A percentile compares a stretch with the other conserved stretches of the same genome.
Conservation (phyloP, 92 coral and sea anemone genomes). For the Micromussa lordhowensis region DNA sequence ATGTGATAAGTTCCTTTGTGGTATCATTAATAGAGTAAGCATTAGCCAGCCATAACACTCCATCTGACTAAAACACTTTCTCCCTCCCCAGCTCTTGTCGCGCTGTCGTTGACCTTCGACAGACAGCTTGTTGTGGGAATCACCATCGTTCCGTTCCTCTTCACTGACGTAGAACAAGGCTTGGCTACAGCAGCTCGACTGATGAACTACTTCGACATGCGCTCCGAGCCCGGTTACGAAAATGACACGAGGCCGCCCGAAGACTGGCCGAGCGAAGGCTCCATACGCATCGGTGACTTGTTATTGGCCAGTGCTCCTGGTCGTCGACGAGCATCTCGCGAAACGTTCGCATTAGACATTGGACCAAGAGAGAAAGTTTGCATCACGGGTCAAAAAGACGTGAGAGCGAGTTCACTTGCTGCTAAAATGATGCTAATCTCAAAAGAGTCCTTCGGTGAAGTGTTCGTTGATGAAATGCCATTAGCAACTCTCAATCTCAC, state of each 20-base stretch:
- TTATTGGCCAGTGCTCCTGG: conserved; percentile 1
- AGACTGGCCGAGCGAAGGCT: conserved; percentile 57
- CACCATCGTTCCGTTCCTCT: conserved; percentile 5
- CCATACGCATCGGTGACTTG: conserved; percentile 7
- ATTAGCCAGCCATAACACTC: neutral
- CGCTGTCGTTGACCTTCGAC: conserved; percentile 32
- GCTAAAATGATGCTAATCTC: conserved; percentile 36
- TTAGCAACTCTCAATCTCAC: conserved; percentile 32
- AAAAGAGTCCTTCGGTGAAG: conserved; percentile 20
- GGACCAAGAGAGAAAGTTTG: conserved; percentile 49
- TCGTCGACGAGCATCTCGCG: conserved; percentile 5
- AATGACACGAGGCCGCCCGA: conserved; percentile 52
- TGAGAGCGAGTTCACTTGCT: conserved; percentile 39
- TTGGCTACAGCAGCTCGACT: conserved; percentile 48
- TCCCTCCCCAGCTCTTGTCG: conserved; percentile 25
- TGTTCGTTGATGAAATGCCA: conserved; percentile 44
- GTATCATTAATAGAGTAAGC: neutral
- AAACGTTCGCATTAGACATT: conserved; percentile 32
- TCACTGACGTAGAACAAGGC: conserved; percentile 15
- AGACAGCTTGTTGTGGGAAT: conserved; percentile 45
- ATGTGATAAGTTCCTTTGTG: too few relatives aligned
- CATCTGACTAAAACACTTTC: neutral
- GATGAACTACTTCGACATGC: conserved; percentile 34
- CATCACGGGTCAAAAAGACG: conserved; percentile 34
- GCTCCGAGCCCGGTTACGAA: conserved; percentile 58